Conservation (phyloP, 2,888 invertebrate species). For the Synanthedon andrenaeformis region DNA sequence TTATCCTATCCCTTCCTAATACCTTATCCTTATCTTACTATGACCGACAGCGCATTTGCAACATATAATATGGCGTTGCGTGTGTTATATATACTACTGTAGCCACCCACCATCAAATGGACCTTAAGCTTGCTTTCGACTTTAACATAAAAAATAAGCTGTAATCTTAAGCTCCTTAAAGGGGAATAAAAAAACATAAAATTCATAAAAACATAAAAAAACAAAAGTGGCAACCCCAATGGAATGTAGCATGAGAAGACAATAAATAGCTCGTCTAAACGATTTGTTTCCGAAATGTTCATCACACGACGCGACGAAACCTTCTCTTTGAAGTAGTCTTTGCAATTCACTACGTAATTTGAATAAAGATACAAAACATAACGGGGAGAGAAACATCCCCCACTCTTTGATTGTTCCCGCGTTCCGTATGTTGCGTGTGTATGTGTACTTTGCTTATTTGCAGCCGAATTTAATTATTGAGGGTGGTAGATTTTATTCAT, state of each 20-base stretch:
- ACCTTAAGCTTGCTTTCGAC: too few relatives aligned
- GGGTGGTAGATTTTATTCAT: background rate
- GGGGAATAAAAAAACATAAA: too few relatives aligned
- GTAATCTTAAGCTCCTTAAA: too few relatives aligned
- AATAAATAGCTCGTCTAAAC: conserved; percentile 24
- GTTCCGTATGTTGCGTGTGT: background rate
- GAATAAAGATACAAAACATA: conserved; percentile 21
- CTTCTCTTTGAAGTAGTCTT: conserved; percentile 27
- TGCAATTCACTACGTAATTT: conserved; percentile 35
- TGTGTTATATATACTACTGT: too few relatives aligned
- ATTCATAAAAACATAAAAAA: too few relatives aligned
- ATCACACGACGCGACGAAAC: conserved; percentile 21
- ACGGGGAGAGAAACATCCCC: background rate
- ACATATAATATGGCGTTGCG: too few relatives aligned
- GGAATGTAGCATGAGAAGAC: conserved; percentile 4
- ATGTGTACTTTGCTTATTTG: background rate
- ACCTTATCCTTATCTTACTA: too few relatives aligned
- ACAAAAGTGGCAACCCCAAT: background rate
- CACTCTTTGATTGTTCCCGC: background rate
- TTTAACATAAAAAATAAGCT: too few relatives aligned
- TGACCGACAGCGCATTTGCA: too few relatives aligned
- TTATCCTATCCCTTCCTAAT: too few relatives aligned
- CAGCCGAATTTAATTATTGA: background rate
- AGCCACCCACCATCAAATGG: too few relatives aligned
- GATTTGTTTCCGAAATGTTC: conserved; percentile 28